Evolutionary conservation across 2,797 vertebrate genomes (phyloP).

Genomic region (Scyliorhinus canicula): DNA sequence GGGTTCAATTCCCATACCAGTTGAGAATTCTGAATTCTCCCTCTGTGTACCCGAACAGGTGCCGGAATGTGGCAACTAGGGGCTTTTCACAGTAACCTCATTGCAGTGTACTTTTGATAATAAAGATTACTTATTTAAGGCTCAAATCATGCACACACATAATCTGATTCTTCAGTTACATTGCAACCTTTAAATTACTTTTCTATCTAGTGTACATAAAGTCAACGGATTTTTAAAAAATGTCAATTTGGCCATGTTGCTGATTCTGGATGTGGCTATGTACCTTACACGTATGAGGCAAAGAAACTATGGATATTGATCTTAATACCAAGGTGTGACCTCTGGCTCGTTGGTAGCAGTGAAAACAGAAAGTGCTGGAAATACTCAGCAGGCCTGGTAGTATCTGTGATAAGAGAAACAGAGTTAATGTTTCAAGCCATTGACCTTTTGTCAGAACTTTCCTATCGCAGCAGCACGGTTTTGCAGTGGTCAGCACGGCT

Average conservation of each 20-base stretch:
- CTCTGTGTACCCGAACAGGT: too few species aligned
- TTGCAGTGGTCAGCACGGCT: too few species aligned
- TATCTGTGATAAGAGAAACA: not conserved
- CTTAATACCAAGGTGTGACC: not conserved
- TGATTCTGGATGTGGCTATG: not conserved
- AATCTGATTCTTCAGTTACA: not conserved
- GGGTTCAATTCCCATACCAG: too few species aligned
- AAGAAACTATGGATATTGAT: not conserved
- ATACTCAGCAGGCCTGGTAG: not conserved
- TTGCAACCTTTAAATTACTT: not conserved
- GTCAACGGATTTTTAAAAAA: not conserved
- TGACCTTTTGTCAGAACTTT: not conserved
- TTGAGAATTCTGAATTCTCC: too few species aligned
- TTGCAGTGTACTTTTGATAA: too few species aligned
- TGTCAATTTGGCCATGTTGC: not conserved
- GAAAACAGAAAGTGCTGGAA: not conserved
- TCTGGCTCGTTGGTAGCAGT: not conserved
- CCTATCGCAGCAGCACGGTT: too few species aligned
- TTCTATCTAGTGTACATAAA: not conserved
- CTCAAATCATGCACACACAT: not conserved
- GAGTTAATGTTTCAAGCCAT: not conserved
- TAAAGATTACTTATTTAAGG: too few species aligned
- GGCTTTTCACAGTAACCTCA: too few species aligned
- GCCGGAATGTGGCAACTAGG: too few species aligned
- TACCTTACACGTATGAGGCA: not conserved